Evolutionary conservation across 1,140 invertebrate species (phyloP).

Genomic region (Leptestheria dahalacensis): DNA sequence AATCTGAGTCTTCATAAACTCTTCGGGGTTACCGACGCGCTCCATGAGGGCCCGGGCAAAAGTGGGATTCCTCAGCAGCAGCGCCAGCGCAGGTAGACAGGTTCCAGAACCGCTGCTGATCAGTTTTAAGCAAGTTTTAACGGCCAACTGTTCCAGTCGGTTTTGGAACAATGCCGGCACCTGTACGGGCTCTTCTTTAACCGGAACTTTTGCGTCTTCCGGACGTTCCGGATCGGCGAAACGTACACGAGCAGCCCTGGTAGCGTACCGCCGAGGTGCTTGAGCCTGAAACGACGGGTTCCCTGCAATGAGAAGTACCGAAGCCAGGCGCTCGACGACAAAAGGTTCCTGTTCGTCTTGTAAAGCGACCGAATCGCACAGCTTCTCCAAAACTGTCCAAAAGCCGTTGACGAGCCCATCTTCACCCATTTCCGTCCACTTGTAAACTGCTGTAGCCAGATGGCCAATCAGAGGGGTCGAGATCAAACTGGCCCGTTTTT

Average conservation of each 20-base stretch:
- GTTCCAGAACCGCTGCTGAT: background rate
- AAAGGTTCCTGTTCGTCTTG: background rate
- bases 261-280: background rate
- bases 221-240: background rate
- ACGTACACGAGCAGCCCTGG: background rate
- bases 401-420: background rate
- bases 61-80: background rate
- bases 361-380: background rate
- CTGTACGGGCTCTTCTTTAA: background rate
- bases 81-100: background rate
- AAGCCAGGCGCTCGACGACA: background rate
- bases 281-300: background rate
- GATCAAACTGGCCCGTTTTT: background rate
- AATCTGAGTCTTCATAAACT: background rate
- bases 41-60: background rate
- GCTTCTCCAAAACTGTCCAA: background rate
- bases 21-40: background rate
- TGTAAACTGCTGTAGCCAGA: background rate
- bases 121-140: slow-evolving; percentile 1
- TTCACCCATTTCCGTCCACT: background rate
- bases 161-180: background rate
- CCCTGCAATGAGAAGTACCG: background rate
- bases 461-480: background rate
- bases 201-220: background rate
- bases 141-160: background rate